These are phyloP conservation scores for Plotosus lineatus DNA, from an alignment of 2,113 vertebrate species.

Conservation along the genomic window DNA sequence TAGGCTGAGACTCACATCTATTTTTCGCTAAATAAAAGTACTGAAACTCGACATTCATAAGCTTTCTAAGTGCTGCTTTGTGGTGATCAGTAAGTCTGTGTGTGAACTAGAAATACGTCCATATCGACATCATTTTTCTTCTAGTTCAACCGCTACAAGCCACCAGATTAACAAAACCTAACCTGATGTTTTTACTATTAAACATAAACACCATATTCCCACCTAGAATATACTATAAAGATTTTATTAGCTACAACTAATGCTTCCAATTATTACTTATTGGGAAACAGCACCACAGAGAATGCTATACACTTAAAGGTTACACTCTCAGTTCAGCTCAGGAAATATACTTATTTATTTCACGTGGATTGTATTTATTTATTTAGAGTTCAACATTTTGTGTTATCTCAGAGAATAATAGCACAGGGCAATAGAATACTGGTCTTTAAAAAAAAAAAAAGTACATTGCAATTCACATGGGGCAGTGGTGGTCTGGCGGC, in stretches of 20 bases:
- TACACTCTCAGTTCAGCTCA: not conserved
- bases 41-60: constrained; percentile 2
- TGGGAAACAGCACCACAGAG: not conserved
- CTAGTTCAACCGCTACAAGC: not conserved
- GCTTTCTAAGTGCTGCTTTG: constrained; percentile 12
- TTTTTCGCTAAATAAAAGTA: constrained; percentile 14
- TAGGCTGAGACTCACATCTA: not conserved
- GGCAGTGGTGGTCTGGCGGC: too few relatives aligned
- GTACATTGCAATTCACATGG: not conserved
- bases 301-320: not conserved
- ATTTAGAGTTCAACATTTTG: not conserved
- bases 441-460: not conserved
- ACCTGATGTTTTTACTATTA: constrained; percentile 21
- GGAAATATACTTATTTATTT: constrained; percentile 8
- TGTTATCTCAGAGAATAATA: not conserved
- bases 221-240: not conserved
- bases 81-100: constrained; percentile 3
- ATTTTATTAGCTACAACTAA: constrained; percentile 21
- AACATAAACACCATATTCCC: constrained; percentile 14
- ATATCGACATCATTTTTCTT: constrained; percentile 16
- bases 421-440: not conserved
- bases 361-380: not conserved
- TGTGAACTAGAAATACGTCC: not conserved
- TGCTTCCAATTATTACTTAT: constrained; percentile 5
- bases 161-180: not conserved